Conservation (phyloP, 2,888 invertebrate species). For the Drosophila neonasuta region DNA sequence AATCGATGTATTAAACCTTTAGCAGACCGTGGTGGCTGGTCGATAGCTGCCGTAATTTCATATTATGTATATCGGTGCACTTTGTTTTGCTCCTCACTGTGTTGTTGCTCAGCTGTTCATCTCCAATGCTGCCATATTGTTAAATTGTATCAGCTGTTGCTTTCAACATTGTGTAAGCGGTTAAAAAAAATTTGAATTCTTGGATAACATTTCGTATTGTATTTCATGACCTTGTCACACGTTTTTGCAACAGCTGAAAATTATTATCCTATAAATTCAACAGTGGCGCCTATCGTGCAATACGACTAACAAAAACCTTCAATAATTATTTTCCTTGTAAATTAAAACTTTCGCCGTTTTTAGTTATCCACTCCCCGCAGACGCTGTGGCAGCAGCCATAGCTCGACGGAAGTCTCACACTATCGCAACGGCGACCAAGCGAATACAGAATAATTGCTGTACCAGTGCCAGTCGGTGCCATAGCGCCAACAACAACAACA, state of each 20-base stretch:
- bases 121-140: conserved; percentile 27
- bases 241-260: conserved; percentile 16
- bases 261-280: conserved; percentile 27
- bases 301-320: conserved; percentile 34
- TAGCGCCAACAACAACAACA: conserved; percentile 55
- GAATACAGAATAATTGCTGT: conserved; percentile 68
- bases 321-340: conserved; percentile 47
- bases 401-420: conserved; percentile 64
- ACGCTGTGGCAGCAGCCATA: not conserved
- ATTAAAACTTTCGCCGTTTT: conserved; percentile 60
- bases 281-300: conserved; percentile 13
- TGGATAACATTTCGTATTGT: not conserved
- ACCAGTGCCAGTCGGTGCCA: conserved; percentile 80
- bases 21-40: conserved; percentile 32
- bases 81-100: not conserved
- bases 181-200: conserved; percentile 11
- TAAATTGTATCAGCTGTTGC: not conserved
- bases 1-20: conserved; percentile 5
- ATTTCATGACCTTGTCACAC: conserved; percentile 30
- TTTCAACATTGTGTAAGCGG: conserved; percentile 10
- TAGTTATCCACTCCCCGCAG: conserved; percentile 20
- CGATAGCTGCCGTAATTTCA: conserved; percentile 31
- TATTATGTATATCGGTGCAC: not conserved
- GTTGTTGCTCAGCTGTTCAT: conserved; percentile 21
- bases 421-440: conserved; percentile 64